Evolutionary conservation across 2,797 vertebrate genomes (phyloP).

Genomic region (Gallinago nigripennis): DNA sequence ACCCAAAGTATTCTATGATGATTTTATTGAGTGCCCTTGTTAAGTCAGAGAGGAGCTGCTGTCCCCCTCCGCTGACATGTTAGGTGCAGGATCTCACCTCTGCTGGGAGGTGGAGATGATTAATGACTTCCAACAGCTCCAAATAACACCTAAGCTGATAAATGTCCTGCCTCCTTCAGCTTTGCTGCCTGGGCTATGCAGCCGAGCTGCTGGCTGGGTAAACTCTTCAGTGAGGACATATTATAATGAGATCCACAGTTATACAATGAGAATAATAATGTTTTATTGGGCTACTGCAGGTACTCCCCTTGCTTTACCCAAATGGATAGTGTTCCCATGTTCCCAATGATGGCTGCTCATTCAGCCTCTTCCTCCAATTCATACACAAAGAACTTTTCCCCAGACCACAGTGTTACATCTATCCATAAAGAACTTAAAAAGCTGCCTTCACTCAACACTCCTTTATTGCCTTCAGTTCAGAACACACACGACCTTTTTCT

Average conservation of each 20-base stretch:
- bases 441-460: neutral
- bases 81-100: neutral
- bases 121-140: neutral
- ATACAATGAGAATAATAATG: neutral
- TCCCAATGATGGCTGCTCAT: neutral
- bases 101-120: neutral
- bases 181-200: neutral
- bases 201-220: neutral
- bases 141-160: neutral
- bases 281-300: neutral
- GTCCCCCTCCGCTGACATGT: neutral
- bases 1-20: neutral
- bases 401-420: neutral
- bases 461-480: neutral
- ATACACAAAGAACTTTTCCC: neutral
- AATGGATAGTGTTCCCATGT: neutral
- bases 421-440: neutral
- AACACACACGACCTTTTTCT: neutral
- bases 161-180: neutral
- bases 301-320: neutral
- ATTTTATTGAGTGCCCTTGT: neutral
- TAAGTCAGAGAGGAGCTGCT: neutral
- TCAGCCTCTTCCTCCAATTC: neutral
- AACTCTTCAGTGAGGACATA: neutral
- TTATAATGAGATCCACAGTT: neutral